Conservation (phyloP, 37 sponge, comb jelly and placozoan genomes). For the Geodia barretti region DNA sequence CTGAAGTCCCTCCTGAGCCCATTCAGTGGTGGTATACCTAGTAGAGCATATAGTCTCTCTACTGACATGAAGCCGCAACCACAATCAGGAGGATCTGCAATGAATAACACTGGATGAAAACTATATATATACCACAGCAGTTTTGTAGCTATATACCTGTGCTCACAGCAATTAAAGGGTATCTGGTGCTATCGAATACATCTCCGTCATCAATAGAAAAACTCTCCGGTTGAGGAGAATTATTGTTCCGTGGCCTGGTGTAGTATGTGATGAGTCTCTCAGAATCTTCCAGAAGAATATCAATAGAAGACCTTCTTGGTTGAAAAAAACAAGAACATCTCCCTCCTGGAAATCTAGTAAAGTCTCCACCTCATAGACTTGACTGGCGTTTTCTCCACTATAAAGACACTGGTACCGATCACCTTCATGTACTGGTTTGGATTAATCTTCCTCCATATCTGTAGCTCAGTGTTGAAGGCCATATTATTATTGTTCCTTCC, state of each 20-base stretch:
- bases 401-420: background rate
- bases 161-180: background rate
- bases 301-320: background rate
- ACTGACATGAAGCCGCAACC: background rate
- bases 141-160: too few species aligned
- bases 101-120: too few species aligned
- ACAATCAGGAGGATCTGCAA: background rate
- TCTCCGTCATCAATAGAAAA: too few species aligned
- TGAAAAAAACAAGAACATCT: slow-evolving; percentile 8
- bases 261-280: background rate
- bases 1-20: background rate
- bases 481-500: too few species aligned
- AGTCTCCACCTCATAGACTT: background rate
- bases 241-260: background rate
- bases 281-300: background rate
- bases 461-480: background rate
- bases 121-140: too few species aligned
- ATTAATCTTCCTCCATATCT: background rate
- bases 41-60: background rate
- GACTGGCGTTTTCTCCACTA: background rate
- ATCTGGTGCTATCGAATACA: background rate
- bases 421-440: background rate
- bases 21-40: background rate
- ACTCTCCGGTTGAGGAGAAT: background rate
- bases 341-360: background rate